These are phyloP conservation scores for Delichon dasypus DNA, from an alignment of 2,797 vertebrate genomes.

Conservation along the genomic window DNA sequence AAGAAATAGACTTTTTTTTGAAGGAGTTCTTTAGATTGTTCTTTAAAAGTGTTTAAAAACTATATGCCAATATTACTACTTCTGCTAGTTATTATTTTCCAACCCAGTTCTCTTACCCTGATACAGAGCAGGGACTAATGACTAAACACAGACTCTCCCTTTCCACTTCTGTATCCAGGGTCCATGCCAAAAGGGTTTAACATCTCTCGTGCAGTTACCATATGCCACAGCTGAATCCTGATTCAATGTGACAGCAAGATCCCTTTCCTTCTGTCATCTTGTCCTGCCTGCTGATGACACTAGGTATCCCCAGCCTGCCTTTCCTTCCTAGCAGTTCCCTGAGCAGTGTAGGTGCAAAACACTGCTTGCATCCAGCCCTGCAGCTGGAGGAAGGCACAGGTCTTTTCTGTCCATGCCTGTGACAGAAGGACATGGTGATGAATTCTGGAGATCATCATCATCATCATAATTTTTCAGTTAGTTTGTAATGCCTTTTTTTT, in stretches of 20 bases:
- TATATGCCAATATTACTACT: not conserved
- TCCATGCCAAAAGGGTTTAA: not conserved
- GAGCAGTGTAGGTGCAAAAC: not conserved
- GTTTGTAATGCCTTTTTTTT: not conserved
- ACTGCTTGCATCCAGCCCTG: not conserved
- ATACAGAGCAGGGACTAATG: not conserved
- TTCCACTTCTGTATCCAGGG: not conserved
- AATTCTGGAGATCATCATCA: not conserved
- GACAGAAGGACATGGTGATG: not conserved
- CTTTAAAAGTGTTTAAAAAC: not conserved
- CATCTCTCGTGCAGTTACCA: not conserved
- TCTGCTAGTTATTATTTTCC: not conserved
- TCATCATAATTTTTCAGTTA: not conserved
- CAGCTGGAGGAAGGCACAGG: not conserved
- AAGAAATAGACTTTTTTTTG: fast-evolving
- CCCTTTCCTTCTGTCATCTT: slow-evolving; percentile 21
- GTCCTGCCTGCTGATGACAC: not conserved
- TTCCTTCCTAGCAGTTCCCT: not conserved
- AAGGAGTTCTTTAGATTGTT: not conserved
- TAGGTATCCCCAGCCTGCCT: not conserved
- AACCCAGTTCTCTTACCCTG: not conserved
- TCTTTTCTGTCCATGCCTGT: not conserved
- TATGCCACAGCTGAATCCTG: slow-evolving; percentile 7
- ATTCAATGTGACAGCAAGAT: slow-evolving; percentile 25
- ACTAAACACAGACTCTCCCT: not conserved